Evolutionary conservation across 2,888 invertebrate genomes (phyloP).

Genomic region (Lottia gigantea): DNA sequence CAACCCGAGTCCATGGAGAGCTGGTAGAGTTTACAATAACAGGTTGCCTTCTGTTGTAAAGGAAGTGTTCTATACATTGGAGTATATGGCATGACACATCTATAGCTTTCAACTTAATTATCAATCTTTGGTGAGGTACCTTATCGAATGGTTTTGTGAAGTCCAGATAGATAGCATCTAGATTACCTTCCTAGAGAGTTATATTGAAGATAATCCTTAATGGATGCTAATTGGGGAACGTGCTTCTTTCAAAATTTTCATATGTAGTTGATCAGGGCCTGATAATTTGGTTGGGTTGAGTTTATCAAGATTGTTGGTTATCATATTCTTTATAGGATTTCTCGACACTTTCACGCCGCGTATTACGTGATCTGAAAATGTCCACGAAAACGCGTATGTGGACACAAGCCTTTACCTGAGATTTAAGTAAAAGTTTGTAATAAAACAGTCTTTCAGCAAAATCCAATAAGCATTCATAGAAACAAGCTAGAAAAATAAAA

Average conservation of each 20-base stretch:
- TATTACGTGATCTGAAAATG: no score
- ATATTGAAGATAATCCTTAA: neutral
- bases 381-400: no score
- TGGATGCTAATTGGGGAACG: neutral
- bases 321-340: no score
- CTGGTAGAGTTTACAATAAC: neutral
- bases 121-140: slow-evolving; percentile 18
- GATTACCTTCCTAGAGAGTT: neutral
- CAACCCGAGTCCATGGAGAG: no score
- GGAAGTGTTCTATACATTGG: slow-evolving; percentile 10
- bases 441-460: no score
- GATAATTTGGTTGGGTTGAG: neutral
- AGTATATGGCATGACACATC: slow-evolving; percentile 5
- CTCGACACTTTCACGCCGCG: no score
- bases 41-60: slow-evolving; percentile 2
- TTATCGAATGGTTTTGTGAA: slow-evolving; percentile 12
- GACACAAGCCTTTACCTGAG: no score
- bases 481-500: no score
- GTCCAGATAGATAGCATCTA: slow-evolving; percentile 10
- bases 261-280: no score
- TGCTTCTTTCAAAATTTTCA: slow-evolving; percentile 16
- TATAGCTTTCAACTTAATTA: slow-evolving; percentile 13
- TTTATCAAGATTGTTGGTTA: neutral
- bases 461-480: no score
- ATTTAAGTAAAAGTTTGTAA: no score